phyloP scores from a whole-genome alignment of 1,140 invertebrate species.

The Oryctes rhinoceros region DNA sequence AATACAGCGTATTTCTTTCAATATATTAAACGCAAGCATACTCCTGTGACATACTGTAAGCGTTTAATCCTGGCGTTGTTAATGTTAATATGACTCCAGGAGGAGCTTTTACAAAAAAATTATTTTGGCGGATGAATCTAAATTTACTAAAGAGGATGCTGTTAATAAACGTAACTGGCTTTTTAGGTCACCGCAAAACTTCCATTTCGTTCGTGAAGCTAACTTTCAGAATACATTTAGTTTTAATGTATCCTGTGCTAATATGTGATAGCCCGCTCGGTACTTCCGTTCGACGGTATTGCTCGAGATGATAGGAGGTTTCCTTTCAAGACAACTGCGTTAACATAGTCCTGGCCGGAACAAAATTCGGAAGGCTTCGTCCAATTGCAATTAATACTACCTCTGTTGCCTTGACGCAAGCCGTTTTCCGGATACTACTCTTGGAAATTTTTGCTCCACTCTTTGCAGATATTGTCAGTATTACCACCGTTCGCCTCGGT shows the following conservation, averaged over 20 bases:
- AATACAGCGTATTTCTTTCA: too few species aligned
- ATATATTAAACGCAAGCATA: too few species aligned
- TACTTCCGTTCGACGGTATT: conserved; percentile 12
- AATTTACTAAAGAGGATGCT: too few species aligned
- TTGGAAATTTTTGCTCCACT: background rate
- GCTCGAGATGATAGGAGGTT: background rate
- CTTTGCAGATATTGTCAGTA: background rate
- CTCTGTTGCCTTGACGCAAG: background rate
- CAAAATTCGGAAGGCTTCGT: background rate
- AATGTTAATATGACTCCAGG: too few species aligned
- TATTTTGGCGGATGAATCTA: too few species aligned
- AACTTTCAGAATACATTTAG: too few species aligned
- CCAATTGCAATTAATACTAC: background rate
- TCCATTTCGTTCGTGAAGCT: too few species aligned
- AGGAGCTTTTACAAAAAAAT: too few species aligned
- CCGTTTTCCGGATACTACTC: background rate
- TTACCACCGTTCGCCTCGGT: background rate
- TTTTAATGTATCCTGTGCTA: background rate
- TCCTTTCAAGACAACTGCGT: background rate
- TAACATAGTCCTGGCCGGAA: background rate
- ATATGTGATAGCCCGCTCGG: conserved; percentile 23
- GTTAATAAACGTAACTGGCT: too few species aligned
- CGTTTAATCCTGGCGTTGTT: too few species aligned
- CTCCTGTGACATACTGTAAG: too few species aligned
- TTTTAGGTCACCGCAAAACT: too few species aligned